A percentile compares a stretch with the other conserved stretches of the same genome.
These are phyloP conservation scores for Synergus japonicus DNA, from an alignment of 2,888 invertebrate genomes.

Conservation along the genomic window DNA sequence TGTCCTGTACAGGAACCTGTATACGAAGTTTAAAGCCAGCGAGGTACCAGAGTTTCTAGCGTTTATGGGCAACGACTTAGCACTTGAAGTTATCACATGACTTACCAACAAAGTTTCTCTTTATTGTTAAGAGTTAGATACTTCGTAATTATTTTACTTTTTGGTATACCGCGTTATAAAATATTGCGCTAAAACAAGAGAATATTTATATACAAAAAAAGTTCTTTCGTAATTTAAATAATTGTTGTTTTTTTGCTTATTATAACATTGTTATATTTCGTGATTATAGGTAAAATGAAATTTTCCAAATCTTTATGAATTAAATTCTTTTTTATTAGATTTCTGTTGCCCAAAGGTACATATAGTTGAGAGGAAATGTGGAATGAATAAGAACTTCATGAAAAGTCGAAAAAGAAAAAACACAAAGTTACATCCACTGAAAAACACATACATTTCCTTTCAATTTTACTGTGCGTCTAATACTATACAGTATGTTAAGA, in stretches of 20 bases:
- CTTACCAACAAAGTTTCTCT: slow-evolving; percentile 43
- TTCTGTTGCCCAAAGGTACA: slow-evolving; percentile 53
- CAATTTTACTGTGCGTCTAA: slow-evolving; percentile 11
- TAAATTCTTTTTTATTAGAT: slow-evolving; percentile 57
- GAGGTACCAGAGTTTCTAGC: background rate
- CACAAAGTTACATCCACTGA: slow-evolving; percentile 13
- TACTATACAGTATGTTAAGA: background rate
- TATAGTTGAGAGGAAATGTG: slow-evolving; percentile 28
- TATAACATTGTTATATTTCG: slow-evolving; percentile 59
- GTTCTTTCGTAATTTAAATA: slow-evolving; percentile 54
- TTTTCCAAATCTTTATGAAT: slow-evolving; percentile 64
- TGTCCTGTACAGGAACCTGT: slow-evolving; percentile 52
- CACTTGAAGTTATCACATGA: slow-evolving; percentile 49
- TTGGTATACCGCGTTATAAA: slow-evolving; percentile 41
- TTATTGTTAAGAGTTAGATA: slow-evolving; percentile 50
- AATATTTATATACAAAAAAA: slow-evolving; percentile 53
- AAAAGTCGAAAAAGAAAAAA: background rate
- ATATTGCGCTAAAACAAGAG: background rate
- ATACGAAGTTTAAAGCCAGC: slow-evolving; percentile 53
- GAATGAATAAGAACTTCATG: slow-evolving; percentile 7
- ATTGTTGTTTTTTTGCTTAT: slow-evolving; percentile 55
- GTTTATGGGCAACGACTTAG: slow-evolving; percentile 45
- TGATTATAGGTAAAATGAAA: slow-evolving; percentile 63
- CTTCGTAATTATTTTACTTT: slow-evolving; percentile 54
- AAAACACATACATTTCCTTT: slow-evolving; percentile 9